A percentile compares a stretch with the other conserved stretches of the same genome.
These are phyloP conservation scores for Premnoplex brunnescens DNA, from an alignment of 2,797 vertebrate species.

Conservation along the genomic window DNA sequence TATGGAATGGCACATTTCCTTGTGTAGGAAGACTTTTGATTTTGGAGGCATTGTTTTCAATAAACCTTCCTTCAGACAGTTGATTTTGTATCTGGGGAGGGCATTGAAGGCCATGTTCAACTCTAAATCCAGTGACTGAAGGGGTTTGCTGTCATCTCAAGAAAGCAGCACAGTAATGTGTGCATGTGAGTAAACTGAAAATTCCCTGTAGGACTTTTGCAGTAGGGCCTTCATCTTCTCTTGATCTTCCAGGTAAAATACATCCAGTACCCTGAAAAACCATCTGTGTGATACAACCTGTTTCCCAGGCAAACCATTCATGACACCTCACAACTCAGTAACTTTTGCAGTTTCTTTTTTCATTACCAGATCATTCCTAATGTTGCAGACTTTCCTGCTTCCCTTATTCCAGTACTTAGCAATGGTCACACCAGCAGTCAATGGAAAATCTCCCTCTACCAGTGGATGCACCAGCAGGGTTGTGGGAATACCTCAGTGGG, in stretches of 20 bases:
- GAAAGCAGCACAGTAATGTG: background rate
- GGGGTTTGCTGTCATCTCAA: background rate
- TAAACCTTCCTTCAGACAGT: background rate
- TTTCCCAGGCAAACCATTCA: background rate
- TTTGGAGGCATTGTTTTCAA: background rate
- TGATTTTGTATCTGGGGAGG: background rate
- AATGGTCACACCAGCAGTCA: fast-evolving
- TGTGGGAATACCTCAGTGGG: background rate
- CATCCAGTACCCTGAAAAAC: background rate
- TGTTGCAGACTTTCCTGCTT: background rate
- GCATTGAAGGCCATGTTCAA: background rate
- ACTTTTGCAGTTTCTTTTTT: background rate
- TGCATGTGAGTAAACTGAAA: background rate
- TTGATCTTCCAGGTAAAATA: background rate
- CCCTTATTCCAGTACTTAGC: background rate
- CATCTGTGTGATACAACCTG: background rate
- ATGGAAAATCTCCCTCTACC: background rate
- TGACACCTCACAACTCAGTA: background rate
- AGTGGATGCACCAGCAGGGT: fast-evolving
- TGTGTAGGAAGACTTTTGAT: background rate
- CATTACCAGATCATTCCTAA: background rate
- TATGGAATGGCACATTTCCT: background rate
- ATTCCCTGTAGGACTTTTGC: background rate
- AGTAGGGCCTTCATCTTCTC: background rate
- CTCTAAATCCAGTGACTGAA: background rate